Evolutionary conservation across 2,797 vertebrate species (phyloP).

Genomic region (Xyrichtys novacula): DNA sequence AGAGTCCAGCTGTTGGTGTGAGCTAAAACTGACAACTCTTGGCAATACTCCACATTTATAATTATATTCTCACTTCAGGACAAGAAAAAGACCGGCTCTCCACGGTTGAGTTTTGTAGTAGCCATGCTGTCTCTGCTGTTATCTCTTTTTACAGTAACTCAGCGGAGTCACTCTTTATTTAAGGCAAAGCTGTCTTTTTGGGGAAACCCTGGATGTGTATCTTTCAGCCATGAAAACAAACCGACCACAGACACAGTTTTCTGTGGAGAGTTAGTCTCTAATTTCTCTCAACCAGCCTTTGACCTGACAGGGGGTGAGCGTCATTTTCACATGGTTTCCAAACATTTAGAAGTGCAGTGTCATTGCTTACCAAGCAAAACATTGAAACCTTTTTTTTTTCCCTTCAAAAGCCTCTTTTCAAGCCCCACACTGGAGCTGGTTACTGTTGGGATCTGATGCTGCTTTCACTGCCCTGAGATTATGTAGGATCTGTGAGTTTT

Average conservation of each 20-base stretch:
- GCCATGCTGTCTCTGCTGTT: no score
- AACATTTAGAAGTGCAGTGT: not conserved
- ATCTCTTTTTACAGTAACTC: no score
- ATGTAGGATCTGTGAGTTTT: slow-evolving; percentile 42
- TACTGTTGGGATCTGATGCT: not conserved
- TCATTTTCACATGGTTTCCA: slow-evolving; percentile 12
- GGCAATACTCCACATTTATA: no score
- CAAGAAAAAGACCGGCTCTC: no score
- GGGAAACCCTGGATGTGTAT: slow-evolving; percentile 13
- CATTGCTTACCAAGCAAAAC: slow-evolving; percentile 10
- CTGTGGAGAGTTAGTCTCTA: slow-evolving; percentile 17
- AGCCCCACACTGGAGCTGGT: not conserved
- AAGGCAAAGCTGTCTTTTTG: not conserved
- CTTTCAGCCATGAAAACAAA: not conserved
- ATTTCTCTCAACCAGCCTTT: slow-evolving; percentile 18
- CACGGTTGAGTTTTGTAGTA: no score
- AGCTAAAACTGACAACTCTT: no score
- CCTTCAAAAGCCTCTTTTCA: not conserved
- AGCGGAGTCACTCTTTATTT: no score
- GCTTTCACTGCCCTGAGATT: slow-evolving; percentile 34
- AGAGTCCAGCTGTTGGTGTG: no score
- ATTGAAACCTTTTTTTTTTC: slow-evolving; percentile 7
- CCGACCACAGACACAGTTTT: slow-evolving; percentile 12
- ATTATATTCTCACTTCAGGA: no score
- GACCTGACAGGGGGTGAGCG: slow-evolving; percentile 11